Evolutionary conservation across 2,888 invertebrate species (phyloP), one percentile per base, ranked within the genome.

Genomic region (Abscondita cerata): DNA sequence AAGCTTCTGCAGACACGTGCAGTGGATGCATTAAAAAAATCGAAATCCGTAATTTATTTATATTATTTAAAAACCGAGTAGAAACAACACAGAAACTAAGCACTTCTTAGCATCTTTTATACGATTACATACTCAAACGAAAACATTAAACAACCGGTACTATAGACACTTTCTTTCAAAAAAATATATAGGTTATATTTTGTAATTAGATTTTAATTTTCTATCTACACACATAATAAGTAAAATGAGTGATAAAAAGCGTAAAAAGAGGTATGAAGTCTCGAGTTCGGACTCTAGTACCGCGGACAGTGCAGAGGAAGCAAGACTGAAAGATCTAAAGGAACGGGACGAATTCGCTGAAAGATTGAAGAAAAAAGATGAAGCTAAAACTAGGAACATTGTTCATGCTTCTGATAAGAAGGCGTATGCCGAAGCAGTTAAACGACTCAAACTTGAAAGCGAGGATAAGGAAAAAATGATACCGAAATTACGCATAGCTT

Each of bases 291-390:
- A 81, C 56, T 83, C 84, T 57, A 86, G 81, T 65, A 86, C 81
- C 64, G 76, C 83, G 12, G 90, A 93, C 72, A 93, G 92, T 75
- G 89, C 86, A 65, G 95, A 96, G 81, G 89, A 92, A 71, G 87
- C 86, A 52, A 86, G 96, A n/a, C 81, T 85, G 55, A 87, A 86
- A 73, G 98, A 98, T 82, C 81, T 97, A 41, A 89, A 90, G 75
- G 96, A 97, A 79, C 85, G 98, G 70, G 98, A 99, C 82, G 97
- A 94, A 76, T 97, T 99, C 81, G 89, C 96, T 0, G 89, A 89
- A 69, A 85, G 99, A 57, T 83, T 99, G 0, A 92, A 92, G 75
- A 85, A 91, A 73, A 92, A 92, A 69, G 98, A 99, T 86, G 93
- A 95, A 78, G 89, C 89, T 9, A 92, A 90, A 75, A 92, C 92